Conservation (phyloP, 2,113 vertebrate species). For the Microcebus lehilahytsara region DNA sequence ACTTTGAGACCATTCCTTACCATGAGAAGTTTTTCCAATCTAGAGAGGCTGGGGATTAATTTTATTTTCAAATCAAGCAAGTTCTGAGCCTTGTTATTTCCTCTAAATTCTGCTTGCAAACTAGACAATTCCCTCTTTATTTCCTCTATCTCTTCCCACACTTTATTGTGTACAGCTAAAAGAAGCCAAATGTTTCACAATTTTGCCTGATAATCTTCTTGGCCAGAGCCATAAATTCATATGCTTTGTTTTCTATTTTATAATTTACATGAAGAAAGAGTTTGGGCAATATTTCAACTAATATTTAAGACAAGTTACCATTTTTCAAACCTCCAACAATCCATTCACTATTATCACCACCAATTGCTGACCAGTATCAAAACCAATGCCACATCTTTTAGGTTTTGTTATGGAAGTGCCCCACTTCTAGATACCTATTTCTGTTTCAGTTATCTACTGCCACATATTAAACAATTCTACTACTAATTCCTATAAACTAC, state of each 20-base stretch:
- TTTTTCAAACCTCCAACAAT: background rate
- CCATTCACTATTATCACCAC: background rate
- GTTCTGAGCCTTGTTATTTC: background rate
- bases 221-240: background rate
- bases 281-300: background rate
- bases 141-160: background rate
- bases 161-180: background rate
- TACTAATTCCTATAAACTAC: background rate
- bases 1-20: background rate
- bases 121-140: background rate
- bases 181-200: background rate
- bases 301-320: background rate
- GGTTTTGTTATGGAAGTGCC: background rate
- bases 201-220: background rate
- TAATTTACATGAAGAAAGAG: background rate
- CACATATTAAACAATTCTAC: background rate
- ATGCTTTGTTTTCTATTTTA: background rate
- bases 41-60: background rate
- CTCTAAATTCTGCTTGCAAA: background rate
- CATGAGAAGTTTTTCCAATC: background rate
- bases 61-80: slow-evolving; percentile 5
- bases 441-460: background rate
- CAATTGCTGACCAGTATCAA: background rate
- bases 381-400: background rate
- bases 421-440: background rate